Percentiles rank a stretch among this genome's conserved stretches.
phyloP scores from a whole-genome alignment of 2,888 invertebrate species.

The Agonum fuliginosum region DNA sequence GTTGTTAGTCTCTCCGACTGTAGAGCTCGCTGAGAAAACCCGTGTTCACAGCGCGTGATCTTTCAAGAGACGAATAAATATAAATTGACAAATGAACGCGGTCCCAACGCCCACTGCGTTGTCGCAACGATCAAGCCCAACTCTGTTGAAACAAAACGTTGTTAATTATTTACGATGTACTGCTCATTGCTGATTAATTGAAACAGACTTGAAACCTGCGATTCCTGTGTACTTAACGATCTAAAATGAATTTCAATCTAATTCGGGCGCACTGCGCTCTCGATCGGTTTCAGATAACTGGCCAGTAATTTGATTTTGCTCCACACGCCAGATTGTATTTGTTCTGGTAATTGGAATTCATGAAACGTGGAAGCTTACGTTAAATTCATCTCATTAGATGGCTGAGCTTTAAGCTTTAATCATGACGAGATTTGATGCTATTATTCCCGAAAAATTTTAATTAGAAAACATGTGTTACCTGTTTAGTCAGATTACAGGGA shows the following conservation, averaged over 20 bases:
- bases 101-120: conserved; percentile 53
- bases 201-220: conserved; percentile 14
- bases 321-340: neutral
- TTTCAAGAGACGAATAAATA: conserved; percentile 57
- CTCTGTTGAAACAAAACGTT: conserved; percentile 49
- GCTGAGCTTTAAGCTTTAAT: too few relatives aligned
- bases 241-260: neutral
- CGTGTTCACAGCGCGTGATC: conserved; percentile 51
- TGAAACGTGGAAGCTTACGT: neutral
- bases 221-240: conserved; percentile 10
- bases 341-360: neutral
- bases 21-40: conserved; percentile 20
- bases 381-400: too few relatives aligned
- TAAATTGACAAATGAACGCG: conserved; percentile 58
- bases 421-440: too few relatives aligned
- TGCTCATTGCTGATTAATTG: conserved; percentile 50
- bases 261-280: neutral
- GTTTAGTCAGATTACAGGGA: too few relatives aligned
- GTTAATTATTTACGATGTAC: conserved; percentile 55
- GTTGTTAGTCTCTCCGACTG: neutral
- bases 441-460: too few relatives aligned
- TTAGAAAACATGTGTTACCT: too few relatives aligned
- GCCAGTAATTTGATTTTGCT: neutral
- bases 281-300: neutral
- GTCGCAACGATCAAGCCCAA: conserved; percentile 48